Conservation (phyloP, 2,888 invertebrate species). For the Scaeva pyrastri region DNA sequence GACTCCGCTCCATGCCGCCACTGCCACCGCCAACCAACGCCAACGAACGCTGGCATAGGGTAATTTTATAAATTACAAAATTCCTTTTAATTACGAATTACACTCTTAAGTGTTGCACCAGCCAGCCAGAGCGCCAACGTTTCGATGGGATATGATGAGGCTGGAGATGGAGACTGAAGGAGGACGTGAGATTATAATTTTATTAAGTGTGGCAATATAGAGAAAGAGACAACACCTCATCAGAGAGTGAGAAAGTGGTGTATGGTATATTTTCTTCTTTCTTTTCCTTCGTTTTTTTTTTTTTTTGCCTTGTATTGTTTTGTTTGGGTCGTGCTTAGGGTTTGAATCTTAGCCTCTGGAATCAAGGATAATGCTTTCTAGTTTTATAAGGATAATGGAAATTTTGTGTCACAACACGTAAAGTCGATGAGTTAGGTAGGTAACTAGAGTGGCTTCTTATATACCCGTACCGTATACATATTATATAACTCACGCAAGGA, state of each 20-base stretch:
- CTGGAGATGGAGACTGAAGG: too few species aligned
- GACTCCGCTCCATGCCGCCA: neutral
- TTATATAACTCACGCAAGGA: slow-evolving; percentile 49
- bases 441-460: neutral
- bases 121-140: too few species aligned
- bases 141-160: slow-evolving; percentile 8
- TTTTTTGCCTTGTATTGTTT: slow-evolving; percentile 3
- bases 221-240: too few species aligned
- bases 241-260: neutral
- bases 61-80: slow-evolving; percentile 70
- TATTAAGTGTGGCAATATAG: slow-evolving; percentile 46
- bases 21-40: neutral
- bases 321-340: slow-evolving; percentile 10
- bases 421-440: neutral
- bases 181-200: slow-evolving; percentile 62
- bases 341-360: slow-evolving; percentile 24
- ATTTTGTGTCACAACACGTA: slow-evolving; percentile 46
- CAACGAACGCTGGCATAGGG: slow-evolving; percentile 18
- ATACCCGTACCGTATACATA: too few species aligned
- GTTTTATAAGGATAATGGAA: slow-evolving; percentile 48
- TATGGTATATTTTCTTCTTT: neutral
- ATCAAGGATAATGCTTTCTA: slow-evolving; percentile 28
- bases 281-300: neutral
- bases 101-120: slow-evolving; percentile 50
- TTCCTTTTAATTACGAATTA: slow-evolving; percentile 65